Conservation (phyloP, 2,888 invertebrate genomes). For the Neoitamus cyanurus region DNA sequence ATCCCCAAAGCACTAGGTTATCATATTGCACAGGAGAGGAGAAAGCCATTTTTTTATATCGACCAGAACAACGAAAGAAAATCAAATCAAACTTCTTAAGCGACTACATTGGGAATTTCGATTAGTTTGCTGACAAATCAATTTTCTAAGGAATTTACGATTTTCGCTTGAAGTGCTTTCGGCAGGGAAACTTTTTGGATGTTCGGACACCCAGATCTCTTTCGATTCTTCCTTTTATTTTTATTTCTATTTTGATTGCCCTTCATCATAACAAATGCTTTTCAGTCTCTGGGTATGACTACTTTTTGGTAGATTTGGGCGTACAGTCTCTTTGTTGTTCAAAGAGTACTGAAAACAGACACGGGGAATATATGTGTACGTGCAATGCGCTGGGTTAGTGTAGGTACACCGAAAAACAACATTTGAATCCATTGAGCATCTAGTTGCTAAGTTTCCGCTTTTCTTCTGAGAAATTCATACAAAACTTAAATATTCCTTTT, state of each 20-base stretch:
- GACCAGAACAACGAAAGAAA: neutral
- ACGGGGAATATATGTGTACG: neutral
- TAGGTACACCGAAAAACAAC: neutral
- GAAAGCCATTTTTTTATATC: neutral
- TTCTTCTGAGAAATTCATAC: neutral
- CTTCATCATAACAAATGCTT: neutral
- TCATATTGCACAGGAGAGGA: neutral
- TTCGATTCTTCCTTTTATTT: neutral
- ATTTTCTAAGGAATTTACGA: constrained; percentile 27
- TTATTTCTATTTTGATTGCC: neutral
- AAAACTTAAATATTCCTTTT: neutral
- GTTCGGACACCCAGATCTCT: neutral
- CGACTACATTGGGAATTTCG: neutral
- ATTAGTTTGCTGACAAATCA: constrained; percentile 20
- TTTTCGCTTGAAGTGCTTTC: constrained; percentile 1
- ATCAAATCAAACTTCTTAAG: neutral
- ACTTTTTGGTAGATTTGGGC: neutral
- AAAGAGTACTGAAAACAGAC: neutral
- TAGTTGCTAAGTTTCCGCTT: neutral
- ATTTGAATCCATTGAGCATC: neutral
- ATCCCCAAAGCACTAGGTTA: neutral
- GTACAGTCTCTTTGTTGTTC: neutral
- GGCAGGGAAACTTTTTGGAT: neutral
- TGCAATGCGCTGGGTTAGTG: neutral
- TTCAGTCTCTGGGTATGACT: neutral